Evolutionary conservation across 1,140 invertebrate genomes (phyloP).

Genomic region (Aphelenchoides besseyi): DNA sequence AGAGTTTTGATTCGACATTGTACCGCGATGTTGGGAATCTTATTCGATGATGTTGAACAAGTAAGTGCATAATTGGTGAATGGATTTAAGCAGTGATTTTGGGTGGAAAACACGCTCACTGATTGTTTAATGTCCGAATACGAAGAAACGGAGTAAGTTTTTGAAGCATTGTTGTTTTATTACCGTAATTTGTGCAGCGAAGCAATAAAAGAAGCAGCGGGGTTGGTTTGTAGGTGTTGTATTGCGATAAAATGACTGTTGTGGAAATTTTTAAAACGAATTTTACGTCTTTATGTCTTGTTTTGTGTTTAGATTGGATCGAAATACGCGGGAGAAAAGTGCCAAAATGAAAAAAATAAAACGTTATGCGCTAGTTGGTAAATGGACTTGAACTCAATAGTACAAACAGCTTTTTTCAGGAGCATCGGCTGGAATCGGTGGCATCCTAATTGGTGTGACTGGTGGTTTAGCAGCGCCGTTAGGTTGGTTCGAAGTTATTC

Average conservation of each 20-base stretch:
- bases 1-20: constrained; percentile 64
- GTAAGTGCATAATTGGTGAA: constrained; percentile 25
- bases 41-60: constrained; percentile 64
- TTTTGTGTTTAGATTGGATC: constrained; percentile 63
- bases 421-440: constrained; percentile 64
- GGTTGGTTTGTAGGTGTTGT: constrained; percentile 33
- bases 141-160: constrained; percentile 58
- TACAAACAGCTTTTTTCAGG: no score
- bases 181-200: constrained; percentile 14
- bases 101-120: constrained; percentile 55
- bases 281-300: constrained; percentile 20
- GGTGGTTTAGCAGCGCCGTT: constrained; percentile 67
- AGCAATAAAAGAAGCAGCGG: constrained; percentile 23
- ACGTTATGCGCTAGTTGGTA: constrained; percentile 65
- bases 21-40: constrained; percentile 62
- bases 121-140: constrained; percentile 49
- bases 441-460: constrained; percentile 66
- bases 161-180: constrained; percentile 28
- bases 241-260: constrained; percentile 18
- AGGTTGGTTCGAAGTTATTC: constrained; percentile 45
- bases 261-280: constrained; percentile 20
- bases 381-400: no score
- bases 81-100: constrained; percentile 19
- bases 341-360: constrained; percentile 64
- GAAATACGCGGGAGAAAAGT: constrained; percentile 60